phyloP scores from a whole-genome alignment of 2,888 invertebrate species.

The Zeuzera pyrina region DNA sequence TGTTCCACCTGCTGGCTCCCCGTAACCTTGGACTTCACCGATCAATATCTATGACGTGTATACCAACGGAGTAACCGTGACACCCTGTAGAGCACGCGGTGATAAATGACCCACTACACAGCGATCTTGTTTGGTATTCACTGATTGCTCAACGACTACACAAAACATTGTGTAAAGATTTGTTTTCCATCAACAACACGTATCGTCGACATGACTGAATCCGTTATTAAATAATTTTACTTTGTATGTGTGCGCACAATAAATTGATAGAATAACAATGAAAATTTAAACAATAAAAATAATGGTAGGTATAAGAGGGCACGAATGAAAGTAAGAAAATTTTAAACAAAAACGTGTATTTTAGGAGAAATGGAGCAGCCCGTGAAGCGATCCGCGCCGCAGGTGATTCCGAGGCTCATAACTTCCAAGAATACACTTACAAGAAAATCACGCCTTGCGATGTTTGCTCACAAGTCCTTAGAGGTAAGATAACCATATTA shows the following conservation, averaged over 20 bases:
- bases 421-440: conserved; percentile 95
- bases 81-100: conserved; percentile 27
- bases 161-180: no score
- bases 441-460: conserved; percentile 97
- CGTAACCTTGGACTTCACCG: conserved; percentile 52
- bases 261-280: no score
- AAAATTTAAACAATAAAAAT: no score
- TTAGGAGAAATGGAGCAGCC: conserved; percentile 82
- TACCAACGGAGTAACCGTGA: conserved; percentile 23
- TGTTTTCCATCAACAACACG: no score
- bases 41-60: conserved; percentile 55
- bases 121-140: conserved; percentile 23
- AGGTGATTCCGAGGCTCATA: conserved; percentile 82
- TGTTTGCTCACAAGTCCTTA: conserved; percentile 91
- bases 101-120: conserved; percentile 35
- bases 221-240: no score
- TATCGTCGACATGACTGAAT: no score
- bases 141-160: conserved; percentile 10
- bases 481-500: conserved; percentile 74
- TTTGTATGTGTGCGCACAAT: no score
- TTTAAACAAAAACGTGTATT: no score
- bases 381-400: conserved; percentile 73
- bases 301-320: no score
- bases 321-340: no score
- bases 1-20: conserved; percentile 25